These are phyloP conservation scores for Portevinia maculata DNA, from an alignment of 2,888 invertebrate genomes.

Conservation along the genomic window DNA sequence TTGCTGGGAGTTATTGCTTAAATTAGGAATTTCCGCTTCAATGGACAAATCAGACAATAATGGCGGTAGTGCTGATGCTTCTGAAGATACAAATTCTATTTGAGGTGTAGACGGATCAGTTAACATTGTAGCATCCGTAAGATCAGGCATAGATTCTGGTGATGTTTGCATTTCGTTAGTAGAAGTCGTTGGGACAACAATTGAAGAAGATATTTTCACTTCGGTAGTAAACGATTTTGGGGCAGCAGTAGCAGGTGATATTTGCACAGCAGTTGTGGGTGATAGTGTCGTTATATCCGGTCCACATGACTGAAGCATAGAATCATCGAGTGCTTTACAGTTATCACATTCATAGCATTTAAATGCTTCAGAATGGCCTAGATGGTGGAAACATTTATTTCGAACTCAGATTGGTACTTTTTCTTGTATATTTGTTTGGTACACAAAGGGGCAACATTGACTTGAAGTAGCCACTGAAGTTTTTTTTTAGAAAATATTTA, in stretches of 20 bases:
- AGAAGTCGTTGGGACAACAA: not conserved
- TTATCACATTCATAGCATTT: slow-evolving; percentile 77
- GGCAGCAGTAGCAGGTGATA: too few relatives aligned
- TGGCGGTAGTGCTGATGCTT: not conserved
- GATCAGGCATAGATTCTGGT: slow-evolving; percentile 4
- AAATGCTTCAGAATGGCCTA: slow-evolving; percentile 61
- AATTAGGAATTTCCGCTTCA: not conserved
- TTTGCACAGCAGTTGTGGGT: too few relatives aligned
- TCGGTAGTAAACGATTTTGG: not conserved
- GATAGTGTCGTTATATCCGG: slow-evolving; percentile 2
- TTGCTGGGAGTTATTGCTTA: not conserved
- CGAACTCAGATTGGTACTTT: too few relatives aligned
- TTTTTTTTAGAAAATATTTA: too few relatives aligned
- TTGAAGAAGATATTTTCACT: not conserved
- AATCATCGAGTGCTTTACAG: slow-evolving; percentile 71
- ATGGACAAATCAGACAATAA: not conserved
- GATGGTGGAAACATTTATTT: not conserved
- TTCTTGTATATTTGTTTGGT: too few relatives aligned
- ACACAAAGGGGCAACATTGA: too few relatives aligned
- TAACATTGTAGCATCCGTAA: not conserved
- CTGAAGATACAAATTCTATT: not conserved
- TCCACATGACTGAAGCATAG: slow-evolving; percentile 55
- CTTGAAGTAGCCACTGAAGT: too few relatives aligned
- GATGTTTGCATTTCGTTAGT: not conserved
- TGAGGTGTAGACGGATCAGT: too few relatives aligned